These are phyloP conservation scores for Prunella strophiata DNA, from an alignment of 2,797 vertebrate species.

Conservation along the genomic window DNA sequence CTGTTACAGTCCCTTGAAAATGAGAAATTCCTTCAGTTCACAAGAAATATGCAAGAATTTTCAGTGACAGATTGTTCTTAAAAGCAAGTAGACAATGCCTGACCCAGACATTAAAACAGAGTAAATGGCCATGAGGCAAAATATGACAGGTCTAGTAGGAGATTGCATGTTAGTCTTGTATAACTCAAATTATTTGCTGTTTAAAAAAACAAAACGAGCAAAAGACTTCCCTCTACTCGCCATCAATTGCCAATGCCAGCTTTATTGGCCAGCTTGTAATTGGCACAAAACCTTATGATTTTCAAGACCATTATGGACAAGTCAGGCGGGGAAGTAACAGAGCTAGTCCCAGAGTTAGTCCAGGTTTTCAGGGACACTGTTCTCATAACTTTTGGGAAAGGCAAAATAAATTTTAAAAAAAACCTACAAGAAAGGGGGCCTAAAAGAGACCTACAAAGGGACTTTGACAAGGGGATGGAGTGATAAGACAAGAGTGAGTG, in stretches of 20 bases:
- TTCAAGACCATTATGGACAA: background rate
- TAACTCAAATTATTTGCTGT: background rate
- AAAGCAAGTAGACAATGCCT: background rate
- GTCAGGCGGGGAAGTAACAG: background rate
- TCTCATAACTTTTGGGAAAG: background rate
- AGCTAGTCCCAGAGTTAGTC: background rate
- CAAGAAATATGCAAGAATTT: conserved; percentile 1
- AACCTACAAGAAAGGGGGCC: rapidly evolving
- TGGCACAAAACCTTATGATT: background rate
- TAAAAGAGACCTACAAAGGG: background rate
- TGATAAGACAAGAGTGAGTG: background rate
- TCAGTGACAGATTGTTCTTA: background rate
- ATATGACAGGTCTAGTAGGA: background rate
- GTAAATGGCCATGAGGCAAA: background rate
- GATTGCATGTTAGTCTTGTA: background rate
- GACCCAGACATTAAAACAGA: background rate
- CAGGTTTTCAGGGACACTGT: background rate
- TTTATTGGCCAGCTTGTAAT: background rate
- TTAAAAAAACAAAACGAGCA: background rate
- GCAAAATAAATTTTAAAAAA: background rate
- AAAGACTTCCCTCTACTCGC: background rate
- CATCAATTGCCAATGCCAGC: background rate
- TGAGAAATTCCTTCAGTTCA: background rate
- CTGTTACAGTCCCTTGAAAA: conserved; percentile 1
- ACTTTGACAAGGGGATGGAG: background rate